A percentile compares a stretch with the other conserved stretches of the same genome.
Evolutionary conservation across 2,888 invertebrate species (phyloP).

Genomic region (Bimastos eiseni): DNA sequence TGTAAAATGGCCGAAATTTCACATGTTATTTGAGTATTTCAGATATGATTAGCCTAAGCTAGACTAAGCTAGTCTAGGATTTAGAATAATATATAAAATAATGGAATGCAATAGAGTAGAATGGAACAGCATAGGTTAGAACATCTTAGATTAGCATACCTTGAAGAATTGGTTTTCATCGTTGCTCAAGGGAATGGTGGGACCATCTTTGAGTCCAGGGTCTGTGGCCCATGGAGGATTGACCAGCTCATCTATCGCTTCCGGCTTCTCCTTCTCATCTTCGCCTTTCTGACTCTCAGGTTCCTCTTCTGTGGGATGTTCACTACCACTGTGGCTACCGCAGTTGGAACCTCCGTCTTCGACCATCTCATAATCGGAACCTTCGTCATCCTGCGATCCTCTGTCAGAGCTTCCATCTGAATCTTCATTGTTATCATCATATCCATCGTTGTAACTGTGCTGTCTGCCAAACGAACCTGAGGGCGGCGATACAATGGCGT

Average conservation of each 20-base stretch:
- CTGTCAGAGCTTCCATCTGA: not conserved
- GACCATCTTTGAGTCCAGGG: constrained; percentile 82
- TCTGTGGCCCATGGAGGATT: constrained; percentile 93
- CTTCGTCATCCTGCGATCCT: not conserved
- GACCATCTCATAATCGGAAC: not conserved
- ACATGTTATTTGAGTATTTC: too few species aligned
- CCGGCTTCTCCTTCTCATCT: not conserved
- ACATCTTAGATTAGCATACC: constrained; percentile 1
- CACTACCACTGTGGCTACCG: not conserved
- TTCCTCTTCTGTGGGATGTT: not conserved
- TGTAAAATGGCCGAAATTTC: too few species aligned
- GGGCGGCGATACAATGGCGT: not conserved
- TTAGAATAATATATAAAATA: too few species aligned
- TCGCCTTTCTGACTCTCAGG: not conserved
- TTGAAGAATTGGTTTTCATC: constrained; percentile 88
- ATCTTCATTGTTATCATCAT: not conserved
- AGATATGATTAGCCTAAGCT: too few species aligned
- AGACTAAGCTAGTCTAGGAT: too few species aligned
- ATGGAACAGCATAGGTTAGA: not conserved
- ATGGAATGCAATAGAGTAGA: not conserved
- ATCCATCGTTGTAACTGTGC: not conserved
- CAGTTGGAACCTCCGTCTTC: not conserved
- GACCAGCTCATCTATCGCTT: constrained; percentile 61
- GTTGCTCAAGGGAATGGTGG: constrained; percentile 79
- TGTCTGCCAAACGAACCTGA: not conserved